phyloP scores from a whole-genome alignment of 2,888 invertebrate species.

The Creontiades dilutus region DNA sequence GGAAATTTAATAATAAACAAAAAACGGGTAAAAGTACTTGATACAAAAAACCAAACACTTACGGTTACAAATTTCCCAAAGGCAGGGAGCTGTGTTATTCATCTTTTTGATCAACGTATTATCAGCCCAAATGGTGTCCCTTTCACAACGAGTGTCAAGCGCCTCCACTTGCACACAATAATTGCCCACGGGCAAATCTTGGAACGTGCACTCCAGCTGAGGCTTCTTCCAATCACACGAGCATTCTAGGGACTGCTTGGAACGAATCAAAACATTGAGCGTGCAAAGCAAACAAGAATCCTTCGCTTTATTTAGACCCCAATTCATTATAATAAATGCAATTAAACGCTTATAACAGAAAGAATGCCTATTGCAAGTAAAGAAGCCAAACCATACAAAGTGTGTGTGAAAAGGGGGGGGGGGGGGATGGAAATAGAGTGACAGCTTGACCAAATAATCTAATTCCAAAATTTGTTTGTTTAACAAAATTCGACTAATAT shows the following conservation, averaged over 20 bases:
- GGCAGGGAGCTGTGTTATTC: conserved; percentile 32
- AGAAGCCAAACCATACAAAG: too few species aligned
- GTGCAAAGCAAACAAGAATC: neutral
- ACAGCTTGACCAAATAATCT: too few species aligned
- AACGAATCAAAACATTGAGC: neutral
- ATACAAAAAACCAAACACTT: neutral
- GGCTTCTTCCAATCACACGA: conserved; percentile 55
- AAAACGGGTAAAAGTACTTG: neutral
- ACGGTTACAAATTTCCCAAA: conserved; percentile 54
- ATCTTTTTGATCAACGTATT: neutral
- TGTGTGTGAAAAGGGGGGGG: too few species aligned
- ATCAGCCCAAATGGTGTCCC: conserved; percentile 61
- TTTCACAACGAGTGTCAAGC: conserved; percentile 49
- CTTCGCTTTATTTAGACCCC: too few species aligned
- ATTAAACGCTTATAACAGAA: too few species aligned
- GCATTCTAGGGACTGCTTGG: conserved; percentile 30
- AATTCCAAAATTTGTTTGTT: too few species aligned
- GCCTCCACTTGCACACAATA: conserved; percentile 64
- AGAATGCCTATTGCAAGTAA: too few species aligned
- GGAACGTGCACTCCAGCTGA: conserved; percentile 55
- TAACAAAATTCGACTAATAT: too few species aligned
- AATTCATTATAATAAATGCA: too few species aligned
- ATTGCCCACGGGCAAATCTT: conserved; percentile 53
- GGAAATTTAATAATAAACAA: neutral
- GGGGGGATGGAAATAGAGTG: too few species aligned